Evolutionary conservation across 2,888 invertebrate species (phyloP), one percentile per base, ranked within the genome.

Genomic region (Alviniconcha strummeri): DNA sequence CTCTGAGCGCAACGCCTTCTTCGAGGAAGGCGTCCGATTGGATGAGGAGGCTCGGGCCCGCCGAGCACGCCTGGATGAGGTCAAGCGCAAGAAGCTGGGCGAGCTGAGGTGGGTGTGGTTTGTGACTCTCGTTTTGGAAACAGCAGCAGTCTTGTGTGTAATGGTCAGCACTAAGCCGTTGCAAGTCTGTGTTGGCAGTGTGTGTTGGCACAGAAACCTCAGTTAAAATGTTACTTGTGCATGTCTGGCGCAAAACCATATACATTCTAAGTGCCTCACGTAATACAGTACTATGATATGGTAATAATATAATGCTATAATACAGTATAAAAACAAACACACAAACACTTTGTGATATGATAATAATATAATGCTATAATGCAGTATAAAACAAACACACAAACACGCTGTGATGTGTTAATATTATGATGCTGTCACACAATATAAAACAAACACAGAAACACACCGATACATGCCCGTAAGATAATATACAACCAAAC

Each of bases 21-120:
- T 94, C 84, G 93, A 93, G 87, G 94, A 94, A 88, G 94, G 94
- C 17, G 91, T 92, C 5, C 91, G 91, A 83, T 86, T 93, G 82
- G 93, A 93, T 81, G 93, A 93, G 86, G 93, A 94, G 87, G 93
- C 93, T 0, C 86, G 91, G 78, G 87, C 87, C 77, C 88, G 93
- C 78, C 84, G 93, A 75, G 85, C 88, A 77, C 92, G 92, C 86
- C 88, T 94, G 64, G 93, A 94, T 75, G 93, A 93, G 67, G 90
- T 93, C 8, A 94, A 94, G 89, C 89, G 87, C 85, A 93, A 93
- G 91, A 94, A 94, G 87, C 88, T 94, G 67, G 87, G 90, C 80
- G 92, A 93, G 86, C 89, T 94, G 55, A 93, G 92, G 94, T 93
- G 81, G 78, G 89, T 89, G n/a, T 9, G 36, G 36, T 36, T 36